A percentile compares a stretch with the other conserved stretches of the same genome.
phyloP scores from a whole-genome alignment of 2,888 invertebrate species.

The Isoperla grammatica region DNA sequence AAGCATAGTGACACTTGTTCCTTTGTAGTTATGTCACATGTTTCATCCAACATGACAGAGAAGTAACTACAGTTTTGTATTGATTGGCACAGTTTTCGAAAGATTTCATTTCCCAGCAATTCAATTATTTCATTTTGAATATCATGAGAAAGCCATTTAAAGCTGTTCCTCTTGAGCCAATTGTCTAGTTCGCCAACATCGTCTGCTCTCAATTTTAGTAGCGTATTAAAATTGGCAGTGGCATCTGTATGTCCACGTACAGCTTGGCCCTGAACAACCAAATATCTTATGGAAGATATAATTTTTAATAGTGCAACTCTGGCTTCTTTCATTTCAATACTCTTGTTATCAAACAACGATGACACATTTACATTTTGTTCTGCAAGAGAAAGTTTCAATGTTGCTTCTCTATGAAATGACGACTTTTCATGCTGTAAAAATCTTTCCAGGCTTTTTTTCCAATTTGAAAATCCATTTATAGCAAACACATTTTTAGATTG shows the following conservation, averaged over 20 bases:
- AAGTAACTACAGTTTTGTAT: neutral
- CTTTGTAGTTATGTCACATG: neutral
- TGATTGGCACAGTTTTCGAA: neutral
- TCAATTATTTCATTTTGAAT: conserved; percentile 6
- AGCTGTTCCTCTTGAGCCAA: neutral
- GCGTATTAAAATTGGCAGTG: neutral
- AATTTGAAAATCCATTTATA: neutral
- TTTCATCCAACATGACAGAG: conserved; percentile 2
- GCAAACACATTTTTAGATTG: neutral
- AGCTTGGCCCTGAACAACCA: neutral
- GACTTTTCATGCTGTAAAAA: neutral
- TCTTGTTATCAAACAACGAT: no score
- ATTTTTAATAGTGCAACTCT: neutral
- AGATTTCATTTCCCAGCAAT: conserved; percentile 1
- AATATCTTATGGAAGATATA: neutral
- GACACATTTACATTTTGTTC: no score
- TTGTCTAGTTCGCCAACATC: neutral
- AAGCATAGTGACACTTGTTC: conserved; percentile 7
- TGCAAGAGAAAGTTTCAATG: no score
- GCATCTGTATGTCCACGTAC: neutral
- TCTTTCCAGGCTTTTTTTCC: neutral
- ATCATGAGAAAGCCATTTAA: neutral
- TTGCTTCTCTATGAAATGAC: no score
- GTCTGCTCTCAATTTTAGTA: neutral
- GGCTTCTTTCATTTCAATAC: neutral